These are phyloP conservation scores for Megaceryle maxima DNA, from an alignment of 2,113 vertebrate species.

Conservation along the genomic window DNA sequence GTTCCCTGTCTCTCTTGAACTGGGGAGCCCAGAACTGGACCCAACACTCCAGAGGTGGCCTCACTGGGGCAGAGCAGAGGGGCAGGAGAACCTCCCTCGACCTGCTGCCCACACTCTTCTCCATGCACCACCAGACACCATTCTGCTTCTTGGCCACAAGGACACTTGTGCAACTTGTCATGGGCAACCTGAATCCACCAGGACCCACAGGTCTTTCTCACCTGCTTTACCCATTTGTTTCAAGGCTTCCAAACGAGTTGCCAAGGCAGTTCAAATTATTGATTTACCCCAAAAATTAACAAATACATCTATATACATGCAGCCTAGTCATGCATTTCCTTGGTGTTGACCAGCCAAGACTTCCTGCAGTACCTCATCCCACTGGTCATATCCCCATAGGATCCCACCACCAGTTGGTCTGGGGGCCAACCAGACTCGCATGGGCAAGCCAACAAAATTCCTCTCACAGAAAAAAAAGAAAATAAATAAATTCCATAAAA, in stretches of 20 bases:
- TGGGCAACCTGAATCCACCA: neutral
- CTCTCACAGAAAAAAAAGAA: neutral
- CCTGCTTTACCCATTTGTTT: neutral
- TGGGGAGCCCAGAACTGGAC: too few relatives aligned
- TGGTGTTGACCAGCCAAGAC: neutral
- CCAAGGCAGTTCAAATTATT: neutral
- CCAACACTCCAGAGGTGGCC: too few relatives aligned
- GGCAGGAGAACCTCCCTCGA: too few relatives aligned
- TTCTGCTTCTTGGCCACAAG: neutral
- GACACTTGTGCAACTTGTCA: too few relatives aligned
- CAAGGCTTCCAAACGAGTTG: neutral
- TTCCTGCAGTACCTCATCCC: neutral
- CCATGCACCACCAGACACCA: neutral
- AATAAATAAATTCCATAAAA: neutral
- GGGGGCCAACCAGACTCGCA: neutral
- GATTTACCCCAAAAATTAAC: neutral
- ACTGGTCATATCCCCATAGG: neutral
- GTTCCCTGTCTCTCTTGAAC: too few relatives aligned
- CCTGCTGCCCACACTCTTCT: too few relatives aligned
- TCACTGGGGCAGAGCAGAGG: too few relatives aligned
- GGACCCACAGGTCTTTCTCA: neutral
- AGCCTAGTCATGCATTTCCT: neutral
- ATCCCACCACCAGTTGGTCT: neutral
- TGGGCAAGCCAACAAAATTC: fast-evolving
- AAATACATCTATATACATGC: neutral